Evolutionary conservation across 2,888 invertebrate genomes (phyloP).

Genomic region (Ennomos erosarius): DNA sequence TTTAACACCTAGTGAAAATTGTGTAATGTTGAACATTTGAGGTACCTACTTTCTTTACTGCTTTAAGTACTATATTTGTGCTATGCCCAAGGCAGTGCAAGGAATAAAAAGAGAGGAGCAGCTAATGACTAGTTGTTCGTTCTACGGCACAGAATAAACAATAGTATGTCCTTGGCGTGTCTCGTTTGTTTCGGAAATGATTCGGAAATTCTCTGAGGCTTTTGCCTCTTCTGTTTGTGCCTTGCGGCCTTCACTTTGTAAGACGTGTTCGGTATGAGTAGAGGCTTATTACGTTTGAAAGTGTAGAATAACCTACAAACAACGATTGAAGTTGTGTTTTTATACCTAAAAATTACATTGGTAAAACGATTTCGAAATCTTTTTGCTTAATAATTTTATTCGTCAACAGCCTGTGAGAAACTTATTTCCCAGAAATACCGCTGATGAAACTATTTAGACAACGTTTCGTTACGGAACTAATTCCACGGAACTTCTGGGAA

Average conservation of each 20-base stretch:
- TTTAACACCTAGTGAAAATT: no score
- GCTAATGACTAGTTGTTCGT: slow-evolving; percentile 60
- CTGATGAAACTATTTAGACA: no score
- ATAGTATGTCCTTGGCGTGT: slow-evolving; percentile 28
- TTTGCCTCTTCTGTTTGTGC: slow-evolving; percentile 25
- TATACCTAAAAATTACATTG: no score
- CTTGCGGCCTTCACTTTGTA: slow-evolving; percentile 22
- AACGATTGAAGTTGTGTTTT: neutral
- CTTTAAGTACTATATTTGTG: neutral
- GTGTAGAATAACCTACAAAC: neutral
- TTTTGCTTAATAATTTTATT: no score
- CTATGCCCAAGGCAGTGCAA: slow-evolving; percentile 22
- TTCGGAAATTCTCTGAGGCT: slow-evolving; percentile 46
- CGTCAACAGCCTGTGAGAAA: no score
- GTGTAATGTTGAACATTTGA: no score
- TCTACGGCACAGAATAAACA: slow-evolving; percentile 14
- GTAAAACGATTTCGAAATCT: no score
- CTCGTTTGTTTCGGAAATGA: slow-evolving; percentile 63
- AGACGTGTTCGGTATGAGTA: slow-evolving; percentile 8
- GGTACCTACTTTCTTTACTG: slow-evolving; percentile 7
- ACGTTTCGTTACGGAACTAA: no score
- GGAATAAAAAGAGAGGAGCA: slow-evolving; percentile 36
- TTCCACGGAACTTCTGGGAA: no score
- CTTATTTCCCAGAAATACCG: no score
- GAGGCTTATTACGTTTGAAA: slow-evolving; percentile 14